phyloP scores from a whole-genome alignment of 2,797 vertebrate species.

The Selene dorsalis region DNA sequence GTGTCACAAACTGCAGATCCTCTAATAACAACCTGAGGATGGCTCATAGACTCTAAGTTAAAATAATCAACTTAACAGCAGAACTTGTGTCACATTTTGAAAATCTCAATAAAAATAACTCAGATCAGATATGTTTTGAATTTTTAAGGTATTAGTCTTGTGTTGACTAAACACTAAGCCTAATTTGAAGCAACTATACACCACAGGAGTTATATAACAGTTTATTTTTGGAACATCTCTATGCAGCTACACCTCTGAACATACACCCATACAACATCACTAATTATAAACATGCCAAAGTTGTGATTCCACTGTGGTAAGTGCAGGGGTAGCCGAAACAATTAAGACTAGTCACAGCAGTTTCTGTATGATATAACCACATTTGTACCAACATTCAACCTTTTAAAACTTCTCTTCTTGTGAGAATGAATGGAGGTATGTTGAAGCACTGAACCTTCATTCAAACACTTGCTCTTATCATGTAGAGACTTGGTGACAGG shows the following conservation, averaged over 20 bases:
- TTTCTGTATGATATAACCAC: neutral
- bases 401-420: too few species aligned
- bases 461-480: neutral
- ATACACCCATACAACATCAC: neutral
- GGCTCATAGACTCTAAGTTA: too few species aligned
- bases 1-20: too few species aligned
- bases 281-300: neutral
- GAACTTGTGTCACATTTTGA: neutral
- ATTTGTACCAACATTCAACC: neutral
- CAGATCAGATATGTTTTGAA: too few species aligned
- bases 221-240: constrained; percentile 7
- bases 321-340: constrained; percentile 5
- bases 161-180: constrained; percentile 9
- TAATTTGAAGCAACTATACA: neutral
- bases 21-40: too few species aligned
- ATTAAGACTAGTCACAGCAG: constrained; percentile 27
- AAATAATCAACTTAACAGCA: too few species aligned
- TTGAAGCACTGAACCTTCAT: too few species aligned
- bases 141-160: too few species aligned
- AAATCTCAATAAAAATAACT: too few species aligned
- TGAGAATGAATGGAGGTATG: neutral
- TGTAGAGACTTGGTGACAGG: too few species aligned
- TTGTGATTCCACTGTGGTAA: neutral
- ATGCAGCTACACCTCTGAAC: constrained; percentile 1
- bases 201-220: neutral